These are phyloP conservation scores for Brachypterus glaber DNA, from an alignment of 2,888 invertebrate species.

Conservation along the genomic window DNA sequence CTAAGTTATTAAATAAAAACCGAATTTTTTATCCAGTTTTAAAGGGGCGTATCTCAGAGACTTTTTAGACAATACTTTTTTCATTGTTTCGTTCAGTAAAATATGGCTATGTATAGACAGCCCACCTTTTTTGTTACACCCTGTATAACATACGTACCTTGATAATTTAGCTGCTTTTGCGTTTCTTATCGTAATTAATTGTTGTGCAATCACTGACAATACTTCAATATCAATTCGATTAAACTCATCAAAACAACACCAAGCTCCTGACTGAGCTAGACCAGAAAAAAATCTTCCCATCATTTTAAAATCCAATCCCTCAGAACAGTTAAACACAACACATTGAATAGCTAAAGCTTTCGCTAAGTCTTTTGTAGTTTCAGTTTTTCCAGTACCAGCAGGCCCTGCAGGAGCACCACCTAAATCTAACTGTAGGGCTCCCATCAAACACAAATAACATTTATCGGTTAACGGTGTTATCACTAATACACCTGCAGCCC, in stretches of 20 bases:
- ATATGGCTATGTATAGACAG: too few relatives aligned
- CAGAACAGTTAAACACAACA: constrained; percentile 87
- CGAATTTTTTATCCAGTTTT: too few relatives aligned
- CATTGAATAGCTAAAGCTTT: constrained; percentile 83
- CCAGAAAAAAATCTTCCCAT: constrained; percentile 90
- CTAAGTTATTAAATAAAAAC: too few relatives aligned
- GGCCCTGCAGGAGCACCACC: constrained; percentile 87
- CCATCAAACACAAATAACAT: constrained; percentile 84
- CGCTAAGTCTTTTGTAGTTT: constrained; percentile 83
- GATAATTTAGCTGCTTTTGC: constrained; percentile 62
- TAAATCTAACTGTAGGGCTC: constrained; percentile 76
- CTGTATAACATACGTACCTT: too few relatives aligned
- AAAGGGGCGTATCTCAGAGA: too few relatives aligned
- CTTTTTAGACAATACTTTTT: too few relatives aligned
- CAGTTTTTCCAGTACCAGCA: constrained; percentile 82
- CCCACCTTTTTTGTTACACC: too few relatives aligned
- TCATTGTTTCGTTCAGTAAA: too few relatives aligned
- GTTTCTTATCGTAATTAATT: constrained; percentile 77
- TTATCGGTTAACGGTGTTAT: constrained; percentile 84
- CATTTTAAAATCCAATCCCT: constrained; percentile 66
- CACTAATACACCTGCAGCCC: constrained; percentile 75
- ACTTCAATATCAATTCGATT: constrained; percentile 88
- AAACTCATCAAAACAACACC: constrained; percentile 91
- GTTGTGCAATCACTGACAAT: constrained; percentile 81
- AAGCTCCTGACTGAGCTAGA: constrained; percentile 79